These are phyloP conservation scores for Jacana jacana DNA, from an alignment of 2,113 vertebrate genomes.

Conservation along the genomic window DNA sequence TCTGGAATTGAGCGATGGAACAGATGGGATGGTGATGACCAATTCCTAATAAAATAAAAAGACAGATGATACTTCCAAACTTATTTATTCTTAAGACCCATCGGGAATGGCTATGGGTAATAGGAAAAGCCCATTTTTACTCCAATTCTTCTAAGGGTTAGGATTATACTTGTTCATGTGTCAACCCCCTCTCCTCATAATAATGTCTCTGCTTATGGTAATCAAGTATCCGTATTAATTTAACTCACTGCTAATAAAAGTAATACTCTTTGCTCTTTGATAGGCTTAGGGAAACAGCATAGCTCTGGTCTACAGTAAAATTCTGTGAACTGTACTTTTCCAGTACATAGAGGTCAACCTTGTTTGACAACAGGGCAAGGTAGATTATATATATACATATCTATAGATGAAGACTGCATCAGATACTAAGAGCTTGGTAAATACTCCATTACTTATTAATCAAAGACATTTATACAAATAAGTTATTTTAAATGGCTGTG, in stretches of 20 bases:
- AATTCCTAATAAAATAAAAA: constrained; percentile 57
- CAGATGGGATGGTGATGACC: constrained; percentile 62
- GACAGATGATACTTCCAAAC: constrained; percentile 34
- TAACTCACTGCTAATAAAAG: constrained; percentile 18
- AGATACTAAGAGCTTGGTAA: not conserved
- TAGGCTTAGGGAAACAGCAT: not conserved
- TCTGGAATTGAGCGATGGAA: constrained; percentile 38
- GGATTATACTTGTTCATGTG: constrained; percentile 5
- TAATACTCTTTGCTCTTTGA: not conserved
- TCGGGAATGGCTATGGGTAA: constrained; percentile 15
- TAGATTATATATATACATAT: too few relatives aligned
- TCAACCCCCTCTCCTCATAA: not conserved
- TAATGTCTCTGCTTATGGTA: not conserved
- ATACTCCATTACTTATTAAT: not conserved
- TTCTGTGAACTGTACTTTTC: not conserved
- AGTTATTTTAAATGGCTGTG: not conserved
- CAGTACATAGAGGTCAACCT: not conserved
- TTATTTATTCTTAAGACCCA: constrained; percentile 41
- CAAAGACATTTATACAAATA: not conserved
- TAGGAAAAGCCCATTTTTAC: constrained; percentile 9
- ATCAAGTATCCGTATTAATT: not conserved
- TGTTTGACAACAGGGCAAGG: not conserved
- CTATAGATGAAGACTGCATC: not conserved
- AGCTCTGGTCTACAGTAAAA: not conserved
- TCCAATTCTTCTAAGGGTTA: not conserved